A percentile compares a stretch with the other conserved stretches of the same genome.
Conservation (phyloP, 2,113 vertebrate species). For the Gila orcuttii region DNA sequence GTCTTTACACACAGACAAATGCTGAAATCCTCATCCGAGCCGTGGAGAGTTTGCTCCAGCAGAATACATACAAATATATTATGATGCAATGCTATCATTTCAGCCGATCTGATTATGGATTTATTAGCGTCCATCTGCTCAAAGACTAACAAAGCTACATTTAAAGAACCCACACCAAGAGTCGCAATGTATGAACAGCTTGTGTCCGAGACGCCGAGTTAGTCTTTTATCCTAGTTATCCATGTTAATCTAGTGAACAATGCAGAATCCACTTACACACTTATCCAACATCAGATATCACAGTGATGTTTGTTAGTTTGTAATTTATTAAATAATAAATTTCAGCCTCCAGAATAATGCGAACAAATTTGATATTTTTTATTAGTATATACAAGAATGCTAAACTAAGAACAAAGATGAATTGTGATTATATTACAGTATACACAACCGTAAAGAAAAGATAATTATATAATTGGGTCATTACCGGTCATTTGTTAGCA, state of each 20-base stretch:
- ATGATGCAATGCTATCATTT: conserved; percentile 51
- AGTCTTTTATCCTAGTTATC: conserved; percentile 65
- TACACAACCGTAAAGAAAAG: not conserved
- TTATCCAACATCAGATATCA: conserved; percentile 47
- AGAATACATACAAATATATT: conserved; percentile 47
- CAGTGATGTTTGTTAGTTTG: not conserved
- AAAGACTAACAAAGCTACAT: conserved; percentile 60
- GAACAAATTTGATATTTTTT: not conserved
- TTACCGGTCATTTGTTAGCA: not conserved
- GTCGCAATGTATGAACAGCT: conserved; percentile 57
- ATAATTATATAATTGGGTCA: not conserved
- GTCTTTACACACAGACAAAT: conserved; percentile 49
- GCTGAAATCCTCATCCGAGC: conserved; percentile 33
- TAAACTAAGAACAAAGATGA: conserved; percentile 1
- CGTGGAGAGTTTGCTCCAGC: conserved; percentile 19
- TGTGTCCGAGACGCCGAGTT: conserved; percentile 56
- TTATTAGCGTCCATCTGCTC: conserved; percentile 71
- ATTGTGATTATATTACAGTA: not conserved
- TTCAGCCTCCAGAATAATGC: not conserved
- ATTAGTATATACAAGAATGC: conserved; percentile 19
- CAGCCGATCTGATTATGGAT: conserved; percentile 58
- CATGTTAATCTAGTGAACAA: conserved; percentile 68
- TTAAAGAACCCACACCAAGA: conserved; percentile 51
- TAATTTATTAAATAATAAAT: not conserved
- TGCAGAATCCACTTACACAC: conserved; percentile 59